phyloP scores from a whole-genome alignment of 2,888 invertebrate species.

The Eilema caniola region DNA sequence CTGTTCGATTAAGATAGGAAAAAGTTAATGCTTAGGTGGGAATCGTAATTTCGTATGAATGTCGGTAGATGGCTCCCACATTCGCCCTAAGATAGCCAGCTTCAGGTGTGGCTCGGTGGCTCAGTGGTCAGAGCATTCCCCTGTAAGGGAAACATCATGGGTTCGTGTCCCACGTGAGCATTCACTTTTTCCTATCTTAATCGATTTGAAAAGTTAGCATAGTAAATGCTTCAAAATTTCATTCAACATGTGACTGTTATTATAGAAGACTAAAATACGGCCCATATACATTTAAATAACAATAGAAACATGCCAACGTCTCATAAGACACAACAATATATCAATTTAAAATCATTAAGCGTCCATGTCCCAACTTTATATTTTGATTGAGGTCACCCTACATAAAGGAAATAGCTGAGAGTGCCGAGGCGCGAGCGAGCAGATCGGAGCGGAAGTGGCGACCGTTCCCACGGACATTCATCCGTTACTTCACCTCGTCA shows the following conservation, averaged over 20 bases:
- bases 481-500: constrained; percentile 84
- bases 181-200: no score
- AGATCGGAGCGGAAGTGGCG: constrained; percentile 81
- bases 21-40: no score
- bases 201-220: no score
- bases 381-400: constrained; percentile 73
- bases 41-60: no score
- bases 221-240: no score
- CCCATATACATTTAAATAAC: background rate
- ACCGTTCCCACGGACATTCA: constrained; percentile 86
- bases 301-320: background rate
- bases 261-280: background rate
- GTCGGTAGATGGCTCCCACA: no score
- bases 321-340: constrained; percentile 1
- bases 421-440: constrained; percentile 73
- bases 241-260: background rate
- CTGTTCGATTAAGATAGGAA: no score
- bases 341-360: background rate
- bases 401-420: constrained; percentile 83
- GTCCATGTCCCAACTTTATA: constrained; percentile 1
- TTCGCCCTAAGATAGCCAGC: no score
- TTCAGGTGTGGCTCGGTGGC: no score
- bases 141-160: no score
- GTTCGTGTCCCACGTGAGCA: no score
- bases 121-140: no score